phyloP scores from a whole-genome alignment of 2,113 vertebrate species.

The Xenopus tropicalis region UCB_Xtro_10.0 CM004446.2:110992001-110992500 shows the following conservation, averaged over 20 bases:
- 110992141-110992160: constrained; percentile 12
- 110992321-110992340: constrained; percentile 72
- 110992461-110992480: constrained; percentile 39
- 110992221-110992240: constrained; percentile 79
- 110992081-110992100: background rate
- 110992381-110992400: constrained; percentile 65
- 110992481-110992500: constrained; percentile 35
- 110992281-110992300: constrained; percentile 58
- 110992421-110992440: constrained; percentile 38
- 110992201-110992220: constrained; percentile 68
- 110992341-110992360: constrained; percentile 77
- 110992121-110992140: constrained; percentile 32
- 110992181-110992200: constrained; percentile 59
- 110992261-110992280: constrained; percentile 66
- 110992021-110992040: too few relatives aligned
- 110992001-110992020: too few relatives aligned
- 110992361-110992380: constrained; percentile 55
- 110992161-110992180: constrained; percentile 62
- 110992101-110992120: constrained; percentile 11
- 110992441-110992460: constrained; percentile 37
- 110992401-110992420: constrained; percentile 38
- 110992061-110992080: background rate
- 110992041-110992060: too few relatives aligned
- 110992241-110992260: constrained; percentile 81
- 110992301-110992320: constrained; percentile 62